Conservation (phyloP, 2,888 invertebrate species). For the Nomada hirtipes region DNA sequence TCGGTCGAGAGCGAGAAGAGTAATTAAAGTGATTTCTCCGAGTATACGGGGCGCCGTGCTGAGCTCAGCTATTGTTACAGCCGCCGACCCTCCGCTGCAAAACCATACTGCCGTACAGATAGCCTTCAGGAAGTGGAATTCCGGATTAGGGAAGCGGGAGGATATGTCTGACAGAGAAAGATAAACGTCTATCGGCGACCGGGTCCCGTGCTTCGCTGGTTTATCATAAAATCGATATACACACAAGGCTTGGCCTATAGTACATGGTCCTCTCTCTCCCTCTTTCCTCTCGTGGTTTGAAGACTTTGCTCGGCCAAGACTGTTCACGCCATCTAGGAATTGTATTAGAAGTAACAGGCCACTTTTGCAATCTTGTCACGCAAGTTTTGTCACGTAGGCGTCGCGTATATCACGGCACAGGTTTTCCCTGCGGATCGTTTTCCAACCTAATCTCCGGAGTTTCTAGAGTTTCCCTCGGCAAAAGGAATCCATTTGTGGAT, state of each 20-base stretch:
- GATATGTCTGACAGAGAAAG: constrained; percentile 52
- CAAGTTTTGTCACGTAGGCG: constrained; percentile 11
- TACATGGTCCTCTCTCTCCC: background rate
- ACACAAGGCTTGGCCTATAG: background rate
- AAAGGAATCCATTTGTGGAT: background rate
- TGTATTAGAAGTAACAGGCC: background rate
- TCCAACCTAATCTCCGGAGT: background rate
- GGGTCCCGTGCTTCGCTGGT: constrained; percentile 10
- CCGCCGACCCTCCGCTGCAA: constrained; percentile 22
- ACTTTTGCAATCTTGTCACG: constrained; percentile 10
- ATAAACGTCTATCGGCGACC: constrained; percentile 52
- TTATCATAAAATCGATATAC: constrained; percentile 63
- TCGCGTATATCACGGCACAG: constrained; percentile 4
- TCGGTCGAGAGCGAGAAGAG: constrained; percentile 47
- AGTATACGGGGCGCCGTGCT: constrained; percentile 21
- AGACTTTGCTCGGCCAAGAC: constrained; percentile 1
- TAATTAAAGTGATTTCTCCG: constrained; percentile 64
- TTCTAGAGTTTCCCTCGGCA: background rate
- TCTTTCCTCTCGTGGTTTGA: background rate
- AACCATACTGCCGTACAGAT: constrained; percentile 33
- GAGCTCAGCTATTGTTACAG: constrained; percentile 53
- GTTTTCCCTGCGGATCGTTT: background rate
- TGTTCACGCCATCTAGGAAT: background rate
- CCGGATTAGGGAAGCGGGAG: constrained; percentile 40
- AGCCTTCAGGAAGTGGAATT: constrained; percentile 53